These are phyloP conservation scores for Rhadina sibilatrix DNA, from an alignment of 2,113 vertebrate genomes.

Conservation along the genomic window DNA sequence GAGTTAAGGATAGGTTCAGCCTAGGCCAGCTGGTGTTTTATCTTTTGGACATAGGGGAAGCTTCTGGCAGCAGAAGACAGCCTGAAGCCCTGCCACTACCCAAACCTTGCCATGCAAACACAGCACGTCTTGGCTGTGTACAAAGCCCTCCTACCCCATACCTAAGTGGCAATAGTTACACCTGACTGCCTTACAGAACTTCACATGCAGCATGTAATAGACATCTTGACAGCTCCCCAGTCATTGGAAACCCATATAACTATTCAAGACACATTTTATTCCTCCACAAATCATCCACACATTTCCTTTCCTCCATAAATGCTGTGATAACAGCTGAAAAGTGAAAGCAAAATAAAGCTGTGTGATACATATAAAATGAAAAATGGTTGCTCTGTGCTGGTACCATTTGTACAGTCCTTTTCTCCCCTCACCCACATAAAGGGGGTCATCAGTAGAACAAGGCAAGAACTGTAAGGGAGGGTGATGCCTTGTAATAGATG, in stretches of 20 bases:
- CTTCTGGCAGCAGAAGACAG: neutral
- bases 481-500: neutral
- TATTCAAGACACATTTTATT: constrained; percentile 31
- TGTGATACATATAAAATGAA: constrained; percentile 9
- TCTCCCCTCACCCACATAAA: neutral
- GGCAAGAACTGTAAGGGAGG: neutral
- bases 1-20: neutral
- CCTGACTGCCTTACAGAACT: neutral
- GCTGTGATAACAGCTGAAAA: constrained; percentile 61
- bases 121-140: neutral
- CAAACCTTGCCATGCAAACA: neutral
- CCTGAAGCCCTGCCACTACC: too few relatives aligned
- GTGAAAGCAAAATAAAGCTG: constrained; percentile 64
- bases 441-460: neutral
- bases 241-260: neutral
- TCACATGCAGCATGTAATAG: neutral
- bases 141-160: neutral
- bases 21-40: neutral
- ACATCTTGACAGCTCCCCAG: neutral
- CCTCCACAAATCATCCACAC: constrained; percentile 56
- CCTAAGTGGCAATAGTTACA: neutral
- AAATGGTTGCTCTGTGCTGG: constrained; percentile 4
- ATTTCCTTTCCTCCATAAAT: constrained; percentile 44
- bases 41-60: neutral
- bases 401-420: neutral